phyloP scores from a whole-genome alignment of 1,140 invertebrate species.

The Metopolophium dirhodum region DNA sequence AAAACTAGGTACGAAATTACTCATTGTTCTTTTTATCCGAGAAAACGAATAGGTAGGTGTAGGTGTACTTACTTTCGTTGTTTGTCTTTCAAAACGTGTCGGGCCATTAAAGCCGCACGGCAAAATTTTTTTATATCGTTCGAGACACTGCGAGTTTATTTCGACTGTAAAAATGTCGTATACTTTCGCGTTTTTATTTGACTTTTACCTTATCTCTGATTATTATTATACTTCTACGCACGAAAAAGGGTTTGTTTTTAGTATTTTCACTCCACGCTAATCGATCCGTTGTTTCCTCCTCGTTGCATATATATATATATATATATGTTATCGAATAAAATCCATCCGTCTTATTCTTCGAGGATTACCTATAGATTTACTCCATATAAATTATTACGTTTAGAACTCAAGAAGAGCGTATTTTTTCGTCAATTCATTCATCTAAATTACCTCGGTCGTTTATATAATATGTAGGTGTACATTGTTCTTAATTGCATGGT shows the following conservation, averaged over 20 bases:
- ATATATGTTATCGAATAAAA: background rate
- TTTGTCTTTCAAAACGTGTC: background rate
- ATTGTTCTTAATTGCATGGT: background rate
- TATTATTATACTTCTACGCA: background rate
- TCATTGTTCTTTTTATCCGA: background rate
- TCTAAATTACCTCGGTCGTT: background rate
- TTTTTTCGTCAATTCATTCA: background rate
- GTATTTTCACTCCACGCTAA: background rate
- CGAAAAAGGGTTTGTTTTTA: background rate
- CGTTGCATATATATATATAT: background rate
- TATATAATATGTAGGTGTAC: background rate
- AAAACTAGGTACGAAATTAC: background rate
- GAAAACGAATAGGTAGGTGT: background rate
- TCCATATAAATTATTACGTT: background rate
- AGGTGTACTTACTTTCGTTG: background rate
- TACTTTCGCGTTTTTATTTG: background rate
- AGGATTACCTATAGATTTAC: background rate
- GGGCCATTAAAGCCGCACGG: background rate
- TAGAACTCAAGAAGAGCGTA: background rate
- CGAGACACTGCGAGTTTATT: background rate
- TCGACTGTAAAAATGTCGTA: conserved; percentile 15
- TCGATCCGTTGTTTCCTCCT: background rate
- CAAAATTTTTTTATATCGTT: background rate
- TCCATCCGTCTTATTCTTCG: background rate
- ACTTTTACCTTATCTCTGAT: background rate